Conservation (phyloP, 1,140 invertebrate species). For the Lepidostoma basale region DNA sequence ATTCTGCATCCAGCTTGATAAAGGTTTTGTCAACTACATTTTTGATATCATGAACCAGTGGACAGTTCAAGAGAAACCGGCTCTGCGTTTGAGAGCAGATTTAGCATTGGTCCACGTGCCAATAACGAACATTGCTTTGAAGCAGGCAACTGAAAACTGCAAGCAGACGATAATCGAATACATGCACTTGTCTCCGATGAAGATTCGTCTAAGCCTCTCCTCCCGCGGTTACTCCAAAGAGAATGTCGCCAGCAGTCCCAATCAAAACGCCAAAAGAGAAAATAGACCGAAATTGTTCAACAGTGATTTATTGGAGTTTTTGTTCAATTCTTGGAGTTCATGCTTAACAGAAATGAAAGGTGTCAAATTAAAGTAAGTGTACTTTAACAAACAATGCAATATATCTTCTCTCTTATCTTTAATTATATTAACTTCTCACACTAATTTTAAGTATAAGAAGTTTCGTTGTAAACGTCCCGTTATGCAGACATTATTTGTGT, state of each 20-base stretch:
- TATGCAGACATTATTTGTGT: too few relatives aligned
- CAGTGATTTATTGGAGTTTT: conserved; percentile 62
- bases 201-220: conserved; percentile 72
- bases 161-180: conserved; percentile 66
- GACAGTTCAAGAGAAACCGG: conserved; percentile 61
- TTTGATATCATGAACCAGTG: conserved; percentile 66
- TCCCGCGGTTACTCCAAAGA: conserved; percentile 64
- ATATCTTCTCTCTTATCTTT: too few relatives aligned
- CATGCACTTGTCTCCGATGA: conserved; percentile 72
- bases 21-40: conserved; percentile 70
- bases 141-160: conserved; percentile 53
- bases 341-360: conserved; percentile 69
- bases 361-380: conserved; percentile 66
- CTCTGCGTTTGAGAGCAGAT: conserved; percentile 63
- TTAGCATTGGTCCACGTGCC: conserved; percentile 65
- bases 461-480: too few relatives aligned
- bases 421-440: too few relatives aligned
- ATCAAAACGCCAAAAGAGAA: conserved; percentile 53
- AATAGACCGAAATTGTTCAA: conserved; percentile 59
- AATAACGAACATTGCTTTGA: conserved; percentile 56
- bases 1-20: conserved; percentile 76
- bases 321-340: conserved; percentile 67
- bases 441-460: too few relatives aligned
- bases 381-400: too few relatives aligned
- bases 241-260: conserved; percentile 49